These are phyloP conservation scores for Orchestia grillus DNA, from an alignment of 1,140 invertebrate species.

Conservation along the genomic window DNA sequence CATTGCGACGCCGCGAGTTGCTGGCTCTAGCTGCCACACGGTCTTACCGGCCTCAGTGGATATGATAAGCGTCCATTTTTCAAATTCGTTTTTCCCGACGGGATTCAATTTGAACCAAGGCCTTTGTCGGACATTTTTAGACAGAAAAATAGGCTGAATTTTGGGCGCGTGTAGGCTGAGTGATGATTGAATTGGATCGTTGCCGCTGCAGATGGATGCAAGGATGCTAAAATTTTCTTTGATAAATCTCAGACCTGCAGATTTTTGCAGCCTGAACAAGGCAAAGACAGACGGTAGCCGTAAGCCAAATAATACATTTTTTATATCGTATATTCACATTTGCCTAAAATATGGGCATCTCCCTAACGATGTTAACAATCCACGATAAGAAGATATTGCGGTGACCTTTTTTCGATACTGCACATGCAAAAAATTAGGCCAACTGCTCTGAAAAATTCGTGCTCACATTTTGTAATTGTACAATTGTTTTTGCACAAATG, in stretches of 20 bases:
- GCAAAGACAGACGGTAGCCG: background rate
- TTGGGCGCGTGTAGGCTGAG: background rate
- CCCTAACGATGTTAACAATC: too few species aligned
- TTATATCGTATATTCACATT: too few species aligned
- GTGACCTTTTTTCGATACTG: too few species aligned
- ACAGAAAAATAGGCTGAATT: slow-evolving; percentile 1
- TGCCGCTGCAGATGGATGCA: background rate
- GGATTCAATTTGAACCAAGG: slow-evolving; percentile 14
- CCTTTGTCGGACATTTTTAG: slow-evolving; percentile 7
- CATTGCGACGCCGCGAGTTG: background rate
- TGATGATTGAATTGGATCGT: slow-evolving; percentile 23
- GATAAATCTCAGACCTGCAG: background rate
- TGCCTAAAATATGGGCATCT: too few species aligned
- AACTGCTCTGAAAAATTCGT: too few species aligned
- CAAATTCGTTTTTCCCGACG: background rate
- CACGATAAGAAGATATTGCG: too few species aligned
- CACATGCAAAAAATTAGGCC: too few species aligned
- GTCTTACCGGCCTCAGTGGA: background rate
- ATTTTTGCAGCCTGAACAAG: background rate
- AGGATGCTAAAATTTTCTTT: background rate
- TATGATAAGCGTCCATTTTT: background rate
- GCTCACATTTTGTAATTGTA: too few species aligned
- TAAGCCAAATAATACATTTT: background rate
- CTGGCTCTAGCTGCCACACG: background rate
- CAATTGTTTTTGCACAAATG: too few species aligned